Conservation (phyloP, 2,888 invertebrate species). For the Celastrina argiolus region DNA sequence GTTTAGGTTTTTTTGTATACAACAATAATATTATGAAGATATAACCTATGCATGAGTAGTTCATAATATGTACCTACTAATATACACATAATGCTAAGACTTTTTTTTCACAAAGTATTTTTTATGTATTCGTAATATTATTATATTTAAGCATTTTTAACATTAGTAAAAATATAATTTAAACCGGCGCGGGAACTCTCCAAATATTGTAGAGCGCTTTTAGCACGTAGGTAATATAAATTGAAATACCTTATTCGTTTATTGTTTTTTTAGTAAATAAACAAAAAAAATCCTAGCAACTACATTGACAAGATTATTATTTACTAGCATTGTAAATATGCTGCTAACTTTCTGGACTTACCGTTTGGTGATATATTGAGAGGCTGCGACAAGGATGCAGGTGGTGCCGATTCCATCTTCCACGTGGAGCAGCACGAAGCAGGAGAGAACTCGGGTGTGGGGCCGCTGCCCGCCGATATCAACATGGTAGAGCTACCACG, state of each 20-base stretch:
- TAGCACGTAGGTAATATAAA: no score
- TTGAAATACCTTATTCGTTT: no score
- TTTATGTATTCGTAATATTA: no score
- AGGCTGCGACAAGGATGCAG: conserved; percentile 66
- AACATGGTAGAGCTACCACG: conserved; percentile 76
- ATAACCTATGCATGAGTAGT: no score
- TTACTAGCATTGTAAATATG: not conserved
- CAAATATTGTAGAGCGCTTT: no score
- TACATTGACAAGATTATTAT: not conserved
- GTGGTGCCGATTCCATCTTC: conserved; percentile 81
- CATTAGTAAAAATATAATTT: not conserved
- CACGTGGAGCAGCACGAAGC: conserved; percentile 79
- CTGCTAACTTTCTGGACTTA: conserved; percentile 39
- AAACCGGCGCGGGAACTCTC: no score
- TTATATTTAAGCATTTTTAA: no score
- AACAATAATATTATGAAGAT: no score
- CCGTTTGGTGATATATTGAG: conserved; percentile 80
- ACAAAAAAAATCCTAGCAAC: not conserved
- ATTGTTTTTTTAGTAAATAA: not conserved
- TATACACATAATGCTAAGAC: no score
- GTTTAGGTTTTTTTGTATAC: no score
- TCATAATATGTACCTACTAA: no score
- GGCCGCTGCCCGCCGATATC: conserved; percentile 81
- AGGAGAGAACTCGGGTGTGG: conserved; percentile 77
- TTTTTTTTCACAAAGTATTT: no score